A percentile compares a stretch with the other conserved stretches of the same genome.
Evolutionary conservation across 2,888 invertebrate species (phyloP).

Genomic region (Heliothis peltigera): DNA sequence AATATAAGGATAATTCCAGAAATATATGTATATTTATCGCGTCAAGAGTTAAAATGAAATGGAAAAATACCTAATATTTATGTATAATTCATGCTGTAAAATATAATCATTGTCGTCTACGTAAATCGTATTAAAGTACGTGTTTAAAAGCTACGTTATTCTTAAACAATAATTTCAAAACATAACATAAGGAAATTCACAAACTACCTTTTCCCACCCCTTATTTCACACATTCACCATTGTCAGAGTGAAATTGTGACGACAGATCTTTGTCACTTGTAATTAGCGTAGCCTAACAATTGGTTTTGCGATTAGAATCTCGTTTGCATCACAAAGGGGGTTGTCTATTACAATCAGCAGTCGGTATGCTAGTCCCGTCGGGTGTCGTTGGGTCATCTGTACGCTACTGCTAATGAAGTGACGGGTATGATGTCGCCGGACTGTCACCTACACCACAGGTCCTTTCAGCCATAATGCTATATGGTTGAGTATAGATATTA

Average conservation of each 20-base stretch:
- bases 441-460: conserved; percentile 32
- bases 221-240: conserved; percentile 35
- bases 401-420: conserved; percentile 63
- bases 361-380: conserved; percentile 16
- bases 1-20: conserved; percentile 21
- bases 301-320: conserved; percentile 63
- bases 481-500: conserved; percentile 16
- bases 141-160: background rate
- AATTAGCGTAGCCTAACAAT: conserved; percentile 43
- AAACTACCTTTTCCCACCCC: conserved; percentile 23
- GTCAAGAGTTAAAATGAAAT: conserved; percentile 18
- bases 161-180: background rate
- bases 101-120: background rate
- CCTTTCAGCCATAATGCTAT: conserved; percentile 11
- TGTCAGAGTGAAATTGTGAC: conserved; percentile 33
- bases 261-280: conserved; percentile 42
- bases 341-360: conserved; percentile 37
- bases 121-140: background rate
- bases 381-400: conserved; percentile 55
- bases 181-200: conserved; percentile 19
- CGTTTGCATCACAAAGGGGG: conserved; percentile 62
- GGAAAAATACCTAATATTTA: conserved; percentile 5
- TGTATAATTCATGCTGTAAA: background rate
- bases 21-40: conserved; percentile 7
- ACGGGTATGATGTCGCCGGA: conserved; percentile 47